These are phyloP conservation scores for Polyommatus icarus DNA, from an alignment of 2,888 invertebrate genomes.

Conservation along the genomic window DNA sequence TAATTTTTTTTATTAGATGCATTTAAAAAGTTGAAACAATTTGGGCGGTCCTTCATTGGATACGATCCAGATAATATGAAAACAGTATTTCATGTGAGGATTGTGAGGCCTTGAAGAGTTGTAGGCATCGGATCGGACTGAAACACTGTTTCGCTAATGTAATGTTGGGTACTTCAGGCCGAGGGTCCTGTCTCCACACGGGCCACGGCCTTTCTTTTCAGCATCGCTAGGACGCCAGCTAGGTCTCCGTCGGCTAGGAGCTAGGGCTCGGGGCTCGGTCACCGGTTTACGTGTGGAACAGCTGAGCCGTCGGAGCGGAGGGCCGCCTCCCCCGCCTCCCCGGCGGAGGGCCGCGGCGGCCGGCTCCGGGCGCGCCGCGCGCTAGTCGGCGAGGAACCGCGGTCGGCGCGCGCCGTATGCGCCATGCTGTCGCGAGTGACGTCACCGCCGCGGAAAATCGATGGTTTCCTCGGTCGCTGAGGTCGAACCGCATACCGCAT, in stretches of 20 bases:
- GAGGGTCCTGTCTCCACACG: neutral
- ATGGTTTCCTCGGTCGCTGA: slow-evolving; percentile 67
- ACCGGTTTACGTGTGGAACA: slow-evolving; percentile 47
- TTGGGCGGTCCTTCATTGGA: too few species aligned
- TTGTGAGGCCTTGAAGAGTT: too few species aligned
- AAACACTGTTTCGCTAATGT: too few species aligned
- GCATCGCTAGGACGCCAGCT: neutral
- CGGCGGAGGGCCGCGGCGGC: slow-evolving; percentile 41
- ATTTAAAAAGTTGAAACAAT: too few species aligned
- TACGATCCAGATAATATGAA: too few species aligned
- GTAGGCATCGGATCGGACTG: too few species aligned
- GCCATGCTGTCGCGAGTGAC: slow-evolving; percentile 65
- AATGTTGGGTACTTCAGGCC: neutral
- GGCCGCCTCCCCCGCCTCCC: neutral
- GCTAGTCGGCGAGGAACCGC: slow-evolving; percentile 72
- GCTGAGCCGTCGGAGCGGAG: slow-evolving; percentile 49
- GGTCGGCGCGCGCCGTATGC: slow-evolving; percentile 73
- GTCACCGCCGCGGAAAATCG: slow-evolving; percentile 77
- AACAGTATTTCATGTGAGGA: too few species aligned
- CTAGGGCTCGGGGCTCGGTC: neutral
- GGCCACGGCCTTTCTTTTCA: neutral
- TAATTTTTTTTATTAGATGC: too few species aligned
- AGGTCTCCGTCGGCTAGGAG: neutral
- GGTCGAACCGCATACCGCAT: slow-evolving; percentile 78
- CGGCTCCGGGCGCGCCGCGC: too few species aligned